These are phyloP conservation scores for Haemorhous mexicanus DNA, from an alignment of 2,113 vertebrate species.

Conservation along the genomic window DNA sequence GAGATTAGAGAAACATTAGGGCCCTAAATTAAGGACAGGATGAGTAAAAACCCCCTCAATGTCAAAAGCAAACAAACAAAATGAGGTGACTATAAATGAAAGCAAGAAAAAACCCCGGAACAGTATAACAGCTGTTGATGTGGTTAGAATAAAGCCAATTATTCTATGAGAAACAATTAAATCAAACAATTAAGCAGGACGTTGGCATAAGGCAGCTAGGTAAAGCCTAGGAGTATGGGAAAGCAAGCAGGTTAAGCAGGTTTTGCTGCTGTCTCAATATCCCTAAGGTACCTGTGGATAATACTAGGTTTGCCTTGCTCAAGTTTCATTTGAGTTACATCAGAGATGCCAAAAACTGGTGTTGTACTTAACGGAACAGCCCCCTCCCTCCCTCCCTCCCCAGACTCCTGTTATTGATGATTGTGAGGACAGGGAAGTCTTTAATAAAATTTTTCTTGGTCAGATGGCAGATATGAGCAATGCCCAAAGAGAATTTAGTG, in stretches of 20 bases:
- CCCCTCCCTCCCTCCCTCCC: not conserved
- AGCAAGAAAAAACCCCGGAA: not conserved
- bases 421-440: not conserved
- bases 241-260: conserved; percentile 51
- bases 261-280: conserved; percentile 47
- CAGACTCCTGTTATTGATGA: not conserved
- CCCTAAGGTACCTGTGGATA: conserved; percentile 46
- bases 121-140: not conserved
- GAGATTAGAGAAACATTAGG: not conserved
- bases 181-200: conserved; percentile 46
- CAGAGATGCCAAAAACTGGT: not conserved
- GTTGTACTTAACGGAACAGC: not conserved
- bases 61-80: conserved; percentile 40
- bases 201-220: conserved; percentile 27
- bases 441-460: not conserved
- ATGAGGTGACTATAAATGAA: not conserved
- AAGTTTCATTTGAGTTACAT: conserved; percentile 45
- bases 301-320: conserved; percentile 27
- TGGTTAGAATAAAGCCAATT: conserved; percentile 27
- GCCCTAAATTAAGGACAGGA: not conserved
- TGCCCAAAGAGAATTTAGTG: not conserved
- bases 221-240: conserved; percentile 55
- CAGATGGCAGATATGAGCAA: not conserved
- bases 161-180: conserved; percentile 31
- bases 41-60: not conserved